Conservation (phyloP, 1,140 invertebrate genomes). For the Leptoteleia sp. region DNA sequence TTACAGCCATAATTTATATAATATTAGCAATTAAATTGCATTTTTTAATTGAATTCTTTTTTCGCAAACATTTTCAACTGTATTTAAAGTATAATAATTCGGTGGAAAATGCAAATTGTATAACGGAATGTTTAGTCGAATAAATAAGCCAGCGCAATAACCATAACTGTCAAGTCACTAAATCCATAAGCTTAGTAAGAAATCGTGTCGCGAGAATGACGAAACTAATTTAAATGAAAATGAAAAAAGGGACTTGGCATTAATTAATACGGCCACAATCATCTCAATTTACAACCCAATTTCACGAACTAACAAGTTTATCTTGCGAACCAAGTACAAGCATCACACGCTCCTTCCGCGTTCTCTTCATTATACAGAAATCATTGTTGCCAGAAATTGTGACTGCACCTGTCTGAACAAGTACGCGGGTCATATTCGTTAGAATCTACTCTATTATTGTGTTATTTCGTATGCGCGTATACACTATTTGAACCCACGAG, state of each 20-base stretch:
- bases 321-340: constrained; percentile 28
- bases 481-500: constrained; percentile 18
- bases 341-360: constrained; percentile 32
- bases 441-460: constrained; percentile 29
- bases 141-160: no score
- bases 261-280: constrained; percentile 36
- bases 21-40: no score
- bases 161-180: no score
- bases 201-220: no score
- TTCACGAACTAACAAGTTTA: constrained; percentile 40
- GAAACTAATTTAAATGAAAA: constrained; percentile 12
- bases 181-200: no score
- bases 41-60: no score
- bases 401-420: constrained; percentile 44
- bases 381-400: constrained; percentile 58
- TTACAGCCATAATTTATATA: no score
- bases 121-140: no score
- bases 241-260: constrained; percentile 6
- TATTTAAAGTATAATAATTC: no score
- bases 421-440: constrained; percentile 47
- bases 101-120: no score
- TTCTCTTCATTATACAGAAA: constrained; percentile 54
- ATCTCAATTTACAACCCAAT: constrained; percentile 24
- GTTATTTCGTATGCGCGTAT: constrained; percentile 15
- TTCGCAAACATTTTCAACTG: no score